A percentile compares a stretch with the other conserved stretches of the same genome.
Conservation (phyloP, 1,140 invertebrate genomes). For the Nylanderia fulva region DNA sequence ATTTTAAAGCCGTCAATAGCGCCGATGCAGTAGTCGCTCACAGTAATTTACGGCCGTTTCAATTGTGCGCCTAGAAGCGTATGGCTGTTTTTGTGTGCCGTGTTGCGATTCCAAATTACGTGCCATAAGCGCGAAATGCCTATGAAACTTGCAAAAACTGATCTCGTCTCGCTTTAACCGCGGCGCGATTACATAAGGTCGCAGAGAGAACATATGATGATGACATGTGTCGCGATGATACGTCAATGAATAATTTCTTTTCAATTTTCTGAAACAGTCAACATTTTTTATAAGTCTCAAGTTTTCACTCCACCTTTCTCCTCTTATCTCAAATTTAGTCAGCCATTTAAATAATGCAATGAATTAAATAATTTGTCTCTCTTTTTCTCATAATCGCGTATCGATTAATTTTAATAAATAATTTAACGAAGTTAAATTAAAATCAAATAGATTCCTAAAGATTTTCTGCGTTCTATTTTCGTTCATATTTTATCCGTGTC, state of each 20-base stretch:
- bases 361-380: too few species aligned
- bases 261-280: too few species aligned
- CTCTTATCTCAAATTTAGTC: too few species aligned
- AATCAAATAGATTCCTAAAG: too few species aligned
- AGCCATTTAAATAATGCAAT: too few species aligned
- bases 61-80: conserved; percentile 20
- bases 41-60: conserved; percentile 64
- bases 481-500: too few species aligned
- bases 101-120: conserved; percentile 37
- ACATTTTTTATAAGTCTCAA: too few species aligned
- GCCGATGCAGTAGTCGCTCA: conserved; percentile 51
- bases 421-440: too few species aligned
- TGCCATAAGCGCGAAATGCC: conserved; percentile 31
- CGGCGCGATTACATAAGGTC: conserved; percentile 26
- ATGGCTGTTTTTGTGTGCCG: conserved; percentile 23
- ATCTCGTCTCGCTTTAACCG: conserved; percentile 17
- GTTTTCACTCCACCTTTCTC: too few species aligned
- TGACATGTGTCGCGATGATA: conserved; percentile 6
- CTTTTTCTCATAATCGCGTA: too few species aligned
- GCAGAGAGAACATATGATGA: neutral
- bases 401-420: too few species aligned
- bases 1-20: conserved; percentile 69
- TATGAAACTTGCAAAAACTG: conserved; percentile 29
- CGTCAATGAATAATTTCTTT: neutral
- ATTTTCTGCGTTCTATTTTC: too few species aligned